Base-by-base conservation (phyloP, 2,888 invertebrate genomes). In the Empis livida region DNA sequence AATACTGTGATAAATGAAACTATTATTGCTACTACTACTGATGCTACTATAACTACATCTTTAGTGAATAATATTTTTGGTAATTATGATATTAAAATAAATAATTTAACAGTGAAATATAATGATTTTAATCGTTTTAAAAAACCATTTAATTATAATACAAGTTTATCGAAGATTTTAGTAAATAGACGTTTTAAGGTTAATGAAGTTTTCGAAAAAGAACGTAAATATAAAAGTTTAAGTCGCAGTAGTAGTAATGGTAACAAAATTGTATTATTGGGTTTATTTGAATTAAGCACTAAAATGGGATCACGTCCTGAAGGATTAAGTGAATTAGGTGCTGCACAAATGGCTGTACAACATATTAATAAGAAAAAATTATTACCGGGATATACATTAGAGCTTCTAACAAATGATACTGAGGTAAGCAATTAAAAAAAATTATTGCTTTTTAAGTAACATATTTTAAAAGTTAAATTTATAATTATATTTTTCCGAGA, bases 371-470 rank as follows among this genome's bases (percentile, higher is more conserved):
- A 76, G 47, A 73, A 78, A 58, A 70, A 73, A 8, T 53, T 68
- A 47, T 71, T 91, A 46, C 80, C 82, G 0, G 85, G 84, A 42
- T 88, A 88, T 61, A 74, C 73, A 43, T 72, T 92, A 50, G 78
- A 81, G 53, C 75, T 91, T 52, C 75, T 88, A 59, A 79, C 82
- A 56, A 91, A 91, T 62, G 89, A 92, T 60, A 90, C 91, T 1
- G 79, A 84, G 85, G 91, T 91, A 73, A 71, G 73, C 56, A 23
- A 17, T 14, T 17, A 14, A 45, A 15, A 20, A 32, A n/a, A n/a
- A n/a, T n/a, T n/a, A n/a, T n/a, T n/a, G n/a, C n/a, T n/a, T 40
- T 38, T 20, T 10, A 27, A 20, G 39, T 32, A 32, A 15, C 32
- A 17, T 37, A 20, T 20, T 20, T 32, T 32, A 32, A 5, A 38